Percentiles rank a stretch among this genome's conserved stretches.
These are phyloP conservation scores for Sturnus vulgaris DNA, from an alignment of 2,113 vertebrate species.

Conservation along the genomic window DNA sequence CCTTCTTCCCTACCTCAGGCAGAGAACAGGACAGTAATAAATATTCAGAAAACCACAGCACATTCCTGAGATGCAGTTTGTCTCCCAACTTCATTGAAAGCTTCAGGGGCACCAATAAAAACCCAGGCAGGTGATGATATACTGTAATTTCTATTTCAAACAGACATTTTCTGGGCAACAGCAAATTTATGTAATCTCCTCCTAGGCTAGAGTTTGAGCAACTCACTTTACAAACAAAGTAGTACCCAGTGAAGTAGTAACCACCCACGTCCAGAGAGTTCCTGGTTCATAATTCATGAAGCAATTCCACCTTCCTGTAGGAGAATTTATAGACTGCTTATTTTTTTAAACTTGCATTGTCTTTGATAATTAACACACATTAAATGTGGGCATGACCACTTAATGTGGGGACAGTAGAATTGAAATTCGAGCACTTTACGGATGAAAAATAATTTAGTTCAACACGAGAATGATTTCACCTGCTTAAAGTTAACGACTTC, in stretches of 20 bases:
- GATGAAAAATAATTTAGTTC: not conserved
- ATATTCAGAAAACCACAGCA: not conserved
- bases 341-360: slow-evolving; percentile 25
- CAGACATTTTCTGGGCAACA: not conserved
- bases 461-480: not conserved
- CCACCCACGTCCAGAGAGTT: slow-evolving; percentile 41
- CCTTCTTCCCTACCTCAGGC: not conserved
- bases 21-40: not conserved
- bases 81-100: slow-evolving; percentile 6
- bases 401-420: not conserved
- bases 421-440: not conserved
- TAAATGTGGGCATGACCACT: not conserved
- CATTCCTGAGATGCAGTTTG: slow-evolving; percentile 22
- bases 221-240: slow-evolving; percentile 8
- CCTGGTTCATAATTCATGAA: slow-evolving; percentile 32
- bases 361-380: slow-evolving; percentile 49
- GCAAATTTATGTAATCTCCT: slow-evolving; percentile 3
- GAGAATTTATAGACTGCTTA: slow-evolving; percentile 58
- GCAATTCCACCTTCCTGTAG: not conserved
- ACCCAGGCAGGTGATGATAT: not conserved
- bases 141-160: not conserved
- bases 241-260: slow-evolving; percentile 26
- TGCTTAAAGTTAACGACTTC: not conserved
- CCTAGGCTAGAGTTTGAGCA: not conserved
- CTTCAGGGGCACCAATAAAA: not conserved